A percentile compares a stretch with the other conserved stretches of the same genome.
phyloP scores from a whole-genome alignment of 2,888 invertebrate genomes.

The Elgonia sp. region DNA sequence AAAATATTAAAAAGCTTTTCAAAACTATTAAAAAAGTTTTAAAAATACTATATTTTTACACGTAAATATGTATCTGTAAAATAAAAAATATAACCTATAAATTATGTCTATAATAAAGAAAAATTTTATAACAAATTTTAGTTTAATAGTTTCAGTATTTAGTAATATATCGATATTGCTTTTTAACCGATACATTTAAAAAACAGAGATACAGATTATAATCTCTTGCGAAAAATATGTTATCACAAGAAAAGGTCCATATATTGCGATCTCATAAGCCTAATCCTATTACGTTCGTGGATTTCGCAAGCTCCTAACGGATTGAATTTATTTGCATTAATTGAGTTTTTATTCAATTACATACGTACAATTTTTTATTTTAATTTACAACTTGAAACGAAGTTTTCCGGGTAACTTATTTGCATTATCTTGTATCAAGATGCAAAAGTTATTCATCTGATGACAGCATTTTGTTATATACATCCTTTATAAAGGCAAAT shows the following conservation, averaged over 20 bases:
- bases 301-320: background rate
- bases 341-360: slow-evolving; percentile 15
- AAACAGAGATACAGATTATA: background rate
- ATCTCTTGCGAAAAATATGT: background rate
- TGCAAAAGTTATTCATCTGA: slow-evolving; percentile 29
- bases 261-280: background rate
- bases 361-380: slow-evolving; percentile 18
- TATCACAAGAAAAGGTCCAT: background rate
- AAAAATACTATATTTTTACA: too few species aligned
- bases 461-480: slow-evolving; percentile 24
- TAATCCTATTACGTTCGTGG: background rate
- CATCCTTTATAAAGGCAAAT: slow-evolving; percentile 37
- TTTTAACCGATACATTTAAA: background rate
- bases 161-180: background rate
- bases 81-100: too few species aligned
- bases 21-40: too few species aligned
- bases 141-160: background rate
- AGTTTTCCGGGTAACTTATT: slow-evolving; percentile 15
- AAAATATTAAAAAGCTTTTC: too few species aligned
- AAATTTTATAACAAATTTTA: background rate
- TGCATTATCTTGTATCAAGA: slow-evolving; percentile 31
- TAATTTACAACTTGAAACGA: background rate
- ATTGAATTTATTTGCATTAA: slow-evolving; percentile 4
- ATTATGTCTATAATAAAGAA: background rate
- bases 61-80: too few species aligned